Evolutionary conservation across 2,797 vertebrate species (phyloP).

Genomic region (Perodicticus potto): DNA sequence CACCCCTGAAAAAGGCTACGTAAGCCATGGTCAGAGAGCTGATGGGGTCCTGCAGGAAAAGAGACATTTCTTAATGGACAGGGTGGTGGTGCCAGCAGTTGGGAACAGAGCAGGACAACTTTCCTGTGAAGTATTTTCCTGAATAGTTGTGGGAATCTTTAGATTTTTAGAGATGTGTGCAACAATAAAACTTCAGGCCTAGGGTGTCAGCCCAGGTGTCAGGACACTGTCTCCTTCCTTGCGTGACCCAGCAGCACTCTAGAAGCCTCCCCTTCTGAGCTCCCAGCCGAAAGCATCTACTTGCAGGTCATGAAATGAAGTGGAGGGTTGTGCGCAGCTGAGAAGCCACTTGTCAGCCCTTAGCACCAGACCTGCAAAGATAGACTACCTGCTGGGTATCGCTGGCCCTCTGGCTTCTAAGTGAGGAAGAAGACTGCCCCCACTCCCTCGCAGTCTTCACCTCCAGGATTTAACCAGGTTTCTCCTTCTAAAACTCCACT

Average conservation of each 20-base stretch:
- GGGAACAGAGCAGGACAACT: neutral
- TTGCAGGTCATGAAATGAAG: neutral
- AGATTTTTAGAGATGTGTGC: neutral
- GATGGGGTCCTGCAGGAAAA: neutral
- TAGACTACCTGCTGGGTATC: neutral
- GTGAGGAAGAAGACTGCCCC: neutral
- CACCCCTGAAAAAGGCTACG: neutral
- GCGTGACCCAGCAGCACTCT: too few species aligned
- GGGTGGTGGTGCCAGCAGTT: neutral
- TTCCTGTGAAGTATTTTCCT: neutral
- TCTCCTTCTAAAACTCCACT: neutral
- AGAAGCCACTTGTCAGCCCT: neutral
- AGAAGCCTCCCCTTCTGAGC: neutral
- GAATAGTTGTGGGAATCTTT: neutral
- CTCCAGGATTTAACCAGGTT: neutral
- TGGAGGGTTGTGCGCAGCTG: neutral
- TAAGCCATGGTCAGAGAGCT: neutral
- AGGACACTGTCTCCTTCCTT: neutral
- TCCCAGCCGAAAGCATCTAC: neutral
- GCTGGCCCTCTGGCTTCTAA: neutral
- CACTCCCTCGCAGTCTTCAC: neutral
- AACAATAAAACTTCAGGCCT: neutral
- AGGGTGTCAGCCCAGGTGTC: neutral
- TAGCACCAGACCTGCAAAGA: neutral
- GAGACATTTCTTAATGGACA: neutral